Evolutionary conservation across 2,113 vertebrate genomes (phyloP), one percentile per base, ranked within the genome.

Genomic region (Oenanthe melanoleuca): DNA sequence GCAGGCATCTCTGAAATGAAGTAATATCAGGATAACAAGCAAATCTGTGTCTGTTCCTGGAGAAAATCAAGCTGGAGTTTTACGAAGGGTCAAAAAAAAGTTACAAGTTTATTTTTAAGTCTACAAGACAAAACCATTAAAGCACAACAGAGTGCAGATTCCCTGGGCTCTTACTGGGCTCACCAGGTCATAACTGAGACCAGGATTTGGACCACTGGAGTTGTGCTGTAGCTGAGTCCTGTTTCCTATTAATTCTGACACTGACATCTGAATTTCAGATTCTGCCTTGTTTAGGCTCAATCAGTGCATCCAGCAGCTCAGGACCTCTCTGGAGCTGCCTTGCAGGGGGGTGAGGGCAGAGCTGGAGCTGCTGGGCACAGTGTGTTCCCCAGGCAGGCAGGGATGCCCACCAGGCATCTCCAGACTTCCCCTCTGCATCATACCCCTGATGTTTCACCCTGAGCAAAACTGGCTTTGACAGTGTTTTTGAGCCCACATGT

Each of bases 241-340:
- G 47, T 88, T 95, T 92, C 91, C 94, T 65, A 66, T 91, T 82
- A 85, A 88, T 25, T 49, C 70, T 91, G 83, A 94, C 83, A 61
- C 86, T 71, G 37, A 94, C 96, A 92, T 97, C 88, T 97, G 94
- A 95, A 96, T 95, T 91, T 97, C 88, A 86, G 70, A 45, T 92
- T 93, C 92, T 49, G 44, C 38, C 83, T 12, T 59, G 77, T 94
- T 95, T 49, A 53, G 71, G 73, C 34, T 94, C 94, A 25, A 2
- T 52, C 40, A 9, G 75, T 29, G 50, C 74, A 1, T 49, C 18
- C 87, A 65, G 0, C 60, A 28, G 17, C 49, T 23, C 28, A 3
- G 89, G 65, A 80, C 31, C 87, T 75, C 69, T 53, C 67, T 34
- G 90, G 23, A 64, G 72, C 28, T 9, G 22, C 55, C n/a, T 80